phyloP scores from a whole-genome alignment of 2,113 vertebrate genomes.

The Callionymus lyra region DNA sequence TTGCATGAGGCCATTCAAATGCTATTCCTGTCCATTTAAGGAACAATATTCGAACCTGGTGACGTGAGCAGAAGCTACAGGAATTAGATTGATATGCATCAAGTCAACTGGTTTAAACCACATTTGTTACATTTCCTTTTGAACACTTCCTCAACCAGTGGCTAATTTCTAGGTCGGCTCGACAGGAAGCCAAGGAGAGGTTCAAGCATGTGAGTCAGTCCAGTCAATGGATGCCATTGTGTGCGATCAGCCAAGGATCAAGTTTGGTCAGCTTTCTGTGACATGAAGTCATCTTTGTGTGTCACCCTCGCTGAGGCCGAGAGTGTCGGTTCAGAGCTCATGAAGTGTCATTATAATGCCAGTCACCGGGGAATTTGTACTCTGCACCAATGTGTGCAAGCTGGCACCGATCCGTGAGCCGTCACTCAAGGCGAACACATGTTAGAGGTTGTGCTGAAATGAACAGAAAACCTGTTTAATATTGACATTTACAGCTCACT shows the following conservation, averaged over 20 bases:
- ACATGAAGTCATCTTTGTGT: slow-evolving; percentile 30
- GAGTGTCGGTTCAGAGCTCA: slow-evolving; percentile 10
- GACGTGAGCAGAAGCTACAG: too few species aligned
- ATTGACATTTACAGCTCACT: too few species aligned
- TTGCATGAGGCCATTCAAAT: too few species aligned
- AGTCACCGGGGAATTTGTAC: slow-evolving; percentile 4
- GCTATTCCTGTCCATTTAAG: too few species aligned
- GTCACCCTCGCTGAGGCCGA: slow-evolving; percentile 15
- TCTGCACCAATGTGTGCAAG: slow-evolving; percentile 15
- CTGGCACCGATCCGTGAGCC: not conserved
- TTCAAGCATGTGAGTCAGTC: slow-evolving; percentile 22
- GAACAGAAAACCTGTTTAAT: too few species aligned
- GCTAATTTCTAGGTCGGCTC: slow-evolving; percentile 5
- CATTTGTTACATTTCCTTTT: too few species aligned
- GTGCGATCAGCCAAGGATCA: slow-evolving; percentile 28
- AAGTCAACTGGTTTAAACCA: too few species aligned
- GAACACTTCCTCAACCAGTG: not conserved
- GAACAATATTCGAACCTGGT: too few species aligned
- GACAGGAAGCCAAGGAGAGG: slow-evolving; percentile 18
- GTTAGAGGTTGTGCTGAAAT: too few species aligned
- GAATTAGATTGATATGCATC: too few species aligned
- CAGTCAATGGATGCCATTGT: slow-evolving; percentile 34
- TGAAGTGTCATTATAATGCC: slow-evolving; percentile 3
- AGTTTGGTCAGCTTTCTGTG: slow-evolving; percentile 41
- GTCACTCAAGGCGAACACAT: too few species aligned